Evolutionary conservation across 2,113 vertebrate genomes (phyloP).

Genomic region (Lichenostomus cassidix): DNA sequence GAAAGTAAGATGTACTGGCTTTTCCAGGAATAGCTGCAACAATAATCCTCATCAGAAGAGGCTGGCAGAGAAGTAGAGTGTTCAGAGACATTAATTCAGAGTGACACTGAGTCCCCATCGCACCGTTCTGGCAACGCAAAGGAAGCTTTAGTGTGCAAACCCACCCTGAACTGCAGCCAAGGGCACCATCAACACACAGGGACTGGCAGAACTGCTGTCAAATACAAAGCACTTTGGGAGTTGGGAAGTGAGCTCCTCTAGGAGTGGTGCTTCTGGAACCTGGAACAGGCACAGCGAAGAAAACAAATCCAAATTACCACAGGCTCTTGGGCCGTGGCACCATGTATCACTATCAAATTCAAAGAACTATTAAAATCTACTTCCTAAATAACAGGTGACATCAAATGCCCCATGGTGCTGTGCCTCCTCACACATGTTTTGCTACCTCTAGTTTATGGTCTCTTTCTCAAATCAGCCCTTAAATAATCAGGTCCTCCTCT

Average conservation of each 20-base stretch:
- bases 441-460: background rate
- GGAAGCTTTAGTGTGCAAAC: background rate
- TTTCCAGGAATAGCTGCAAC: background rate
- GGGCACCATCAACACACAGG: background rate
- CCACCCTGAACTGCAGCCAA: background rate
- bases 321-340: background rate
- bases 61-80: background rate
- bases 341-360: background rate
- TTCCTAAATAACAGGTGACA: background rate
- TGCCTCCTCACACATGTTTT: background rate
- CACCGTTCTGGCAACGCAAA: background rate
- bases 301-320: background rate
- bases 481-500: background rate
- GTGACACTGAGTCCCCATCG: fast-evolving
- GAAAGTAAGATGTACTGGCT: background rate
- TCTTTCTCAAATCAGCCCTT: background rate
- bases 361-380: background rate
- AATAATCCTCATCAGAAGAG: background rate
- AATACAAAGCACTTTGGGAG: background rate
- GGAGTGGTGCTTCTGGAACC: background rate
- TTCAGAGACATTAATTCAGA: background rate
- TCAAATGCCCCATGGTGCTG: background rate
- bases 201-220: background rate
- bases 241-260: background rate
- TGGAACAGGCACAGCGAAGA: background rate